Evolutionary conservation across 2,888 invertebrate genomes (phyloP).

Genomic region (Athetis lepigone): DNA sequence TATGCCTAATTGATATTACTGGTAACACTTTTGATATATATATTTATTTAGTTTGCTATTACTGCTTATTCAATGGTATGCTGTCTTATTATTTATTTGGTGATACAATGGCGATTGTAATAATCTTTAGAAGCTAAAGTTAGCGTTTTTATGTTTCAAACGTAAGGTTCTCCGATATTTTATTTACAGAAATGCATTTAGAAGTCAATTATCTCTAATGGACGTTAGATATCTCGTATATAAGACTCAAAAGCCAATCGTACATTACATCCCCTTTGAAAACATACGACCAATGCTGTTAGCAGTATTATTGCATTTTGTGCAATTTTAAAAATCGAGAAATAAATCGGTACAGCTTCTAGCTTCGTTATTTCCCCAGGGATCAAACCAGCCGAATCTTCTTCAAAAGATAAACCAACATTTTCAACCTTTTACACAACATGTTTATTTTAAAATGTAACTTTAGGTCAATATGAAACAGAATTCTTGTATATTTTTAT

Average conservation of each 20-base stretch:
- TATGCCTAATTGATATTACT: too few relatives aligned
- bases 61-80: too few relatives aligned
- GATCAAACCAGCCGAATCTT: conserved; percentile 44
- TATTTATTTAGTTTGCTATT: too few relatives aligned
- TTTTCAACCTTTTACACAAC: conserved; percentile 36
- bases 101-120: too few relatives aligned
- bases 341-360: conserved; percentile 53
- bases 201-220: conserved; percentile 9
- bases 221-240: conserved; percentile 8
- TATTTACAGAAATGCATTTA: background rate
- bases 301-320: conserved; percentile 46
- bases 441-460: conserved; percentile 34
- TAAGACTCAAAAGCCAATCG: conserved; percentile 24
- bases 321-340: conserved; percentile 51
- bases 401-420: conserved; percentile 48
- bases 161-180: background rate
- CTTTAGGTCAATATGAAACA: conserved; percentile 17
- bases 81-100: too few relatives aligned
- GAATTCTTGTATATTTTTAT: conserved; percentile 17
- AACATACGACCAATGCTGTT: conserved; percentile 37
- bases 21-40: too few relatives aligned
- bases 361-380: conserved; percentile 60
- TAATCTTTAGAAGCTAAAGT: too few relatives aligned
- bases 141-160: background rate
- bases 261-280: conserved; percentile 35